Base-by-base conservation (phyloP, 1,140 invertebrate genomes). In the Tachypleus tridentatus region DNA sequence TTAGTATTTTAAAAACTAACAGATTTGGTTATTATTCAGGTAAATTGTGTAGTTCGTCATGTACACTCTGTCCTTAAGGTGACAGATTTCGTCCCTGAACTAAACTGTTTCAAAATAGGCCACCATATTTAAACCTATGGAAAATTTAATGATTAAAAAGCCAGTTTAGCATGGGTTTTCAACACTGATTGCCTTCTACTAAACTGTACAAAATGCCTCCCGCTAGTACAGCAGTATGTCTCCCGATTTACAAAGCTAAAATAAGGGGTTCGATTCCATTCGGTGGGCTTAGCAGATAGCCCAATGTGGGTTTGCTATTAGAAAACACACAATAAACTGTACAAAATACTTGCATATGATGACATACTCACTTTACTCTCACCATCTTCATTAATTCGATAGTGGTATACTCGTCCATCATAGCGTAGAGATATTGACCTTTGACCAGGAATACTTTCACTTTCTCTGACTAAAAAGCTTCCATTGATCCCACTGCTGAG, bases 401-500 rank as follows among this genome's bases (percentile, higher is more conserved):
- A 98, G 77, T 98, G 96, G 80, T 97, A 98, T 5, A 98, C 95
- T 57, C 94, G 82, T 51, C 96, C 84, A 67, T 86, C 83, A 71
- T 93, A 82, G 68, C 97, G 82, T 49, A 95, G 80, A 9, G 90
- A 93, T 71, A 99, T 99, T 74, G 93, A 97, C 69, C 94, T 83
- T 79, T 99, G 97, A 51, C 97, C 97, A 11, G 95, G 93, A 76
- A 91, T 95, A 70, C 91, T 95, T 79, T 98, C 96, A 62, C 89
- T 94, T 80, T 99, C 97, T 49, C 97, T 83, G 69, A 98, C 93
- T 66, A 99, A 82, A 78, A 99, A 99, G 74, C 92, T 96, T 51
- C 97, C 97, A 79, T 99, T 99, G 71, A 99, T 99, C 5, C 97
- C 97, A 9, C 93, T 97, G 72, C 92, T 96, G 3, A 99, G 82